Base-by-base conservation (phyloP, 2,113 vertebrate species). In the Leptodactylus fuscus region DNA sequence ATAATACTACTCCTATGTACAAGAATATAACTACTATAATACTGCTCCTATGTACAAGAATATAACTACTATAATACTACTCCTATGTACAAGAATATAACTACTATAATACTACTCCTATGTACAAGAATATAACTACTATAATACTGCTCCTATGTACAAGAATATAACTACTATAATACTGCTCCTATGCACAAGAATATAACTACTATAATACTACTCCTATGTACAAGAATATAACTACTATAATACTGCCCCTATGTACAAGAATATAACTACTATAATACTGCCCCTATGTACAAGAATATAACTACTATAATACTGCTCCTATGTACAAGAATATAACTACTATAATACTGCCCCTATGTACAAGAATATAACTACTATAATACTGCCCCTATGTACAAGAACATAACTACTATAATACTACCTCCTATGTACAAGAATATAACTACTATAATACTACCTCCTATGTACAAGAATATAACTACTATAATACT, bases 11-110 rank as follows among this genome's bases (percentile, higher is more conserved):
- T 12, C n/a, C 22, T 55, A 55, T 22, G 53, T 22, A 55, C 53
- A 55, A 55, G 53, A 55, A 55, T n/a, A 55, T 55, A 55, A 55
- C 53, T 34, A 65, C 60, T 65, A 65, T 65, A 65, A 65, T 65
- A 32, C 60, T 32, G 60, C 27, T 6, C 58, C 60, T 65, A 65
- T 65, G 12, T 65, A 65, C 60, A 65, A 18, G 27, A 65, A 65
- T 32, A 65, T 65, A 65, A 32, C 60, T 34, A 65, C 60, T 65
- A 65, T 65, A 65, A 65, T 65, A 65, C 60, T 32, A 29, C 27
- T 7, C 27, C 60, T 34, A 65, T 65, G 3, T 65, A 65, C 13
- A 65, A 65, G 60, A 32, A 65, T 65, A 65, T 65, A 65, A 16
- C 60, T 65, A 32, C 60, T 65, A 65, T 65, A 65, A 65, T 15